Percentiles rank a stretch among this genome's conserved stretches.
phyloP scores from a whole-genome alignment of 1,140 invertebrate genomes.

The Oryctes rhinoceros region DNA sequence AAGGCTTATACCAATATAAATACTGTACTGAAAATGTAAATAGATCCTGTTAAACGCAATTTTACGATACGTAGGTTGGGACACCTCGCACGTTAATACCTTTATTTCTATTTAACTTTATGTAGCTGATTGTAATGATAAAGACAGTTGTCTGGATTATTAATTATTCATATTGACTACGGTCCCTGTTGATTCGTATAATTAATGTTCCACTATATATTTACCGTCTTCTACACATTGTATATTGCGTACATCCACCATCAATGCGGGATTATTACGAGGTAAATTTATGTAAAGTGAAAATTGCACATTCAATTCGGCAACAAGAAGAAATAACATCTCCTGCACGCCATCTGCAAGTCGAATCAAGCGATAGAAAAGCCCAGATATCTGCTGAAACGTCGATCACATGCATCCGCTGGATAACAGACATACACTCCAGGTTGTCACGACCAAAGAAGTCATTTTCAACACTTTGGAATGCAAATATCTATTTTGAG shows the following conservation, averaged over 20 bases:
- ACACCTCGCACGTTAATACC: no score
- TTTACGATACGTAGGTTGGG: no score
- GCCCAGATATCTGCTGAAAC: slow-evolving; percentile 26
- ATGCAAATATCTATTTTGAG: slow-evolving; percentile 34
- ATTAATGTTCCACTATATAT: no score
- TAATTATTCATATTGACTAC: no score
- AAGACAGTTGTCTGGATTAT: no score
- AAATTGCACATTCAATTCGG: neutral
- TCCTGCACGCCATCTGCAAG: slow-evolving; percentile 7
- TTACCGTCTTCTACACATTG: neutral
- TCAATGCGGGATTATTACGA: neutral
- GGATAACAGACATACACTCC: slow-evolving; percentile 25
- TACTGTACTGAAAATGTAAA: no score
- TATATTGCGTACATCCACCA: neutral
- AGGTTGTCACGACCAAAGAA: slow-evolving; percentile 32
- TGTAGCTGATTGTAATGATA: no score
- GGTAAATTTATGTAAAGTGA: neutral
- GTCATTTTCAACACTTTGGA: slow-evolving; percentile 32
- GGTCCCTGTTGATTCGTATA: no score
- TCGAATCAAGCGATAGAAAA: slow-evolving; percentile 19
- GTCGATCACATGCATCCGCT: slow-evolving; percentile 30
- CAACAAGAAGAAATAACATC: slow-evolving; percentile 16
- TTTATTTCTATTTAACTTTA: no score
- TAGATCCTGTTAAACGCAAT: no score
- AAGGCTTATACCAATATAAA: no score